Conservation (phyloP, 92 coral and sea anemone species). For the Zoanthus solanderi region DNA sequence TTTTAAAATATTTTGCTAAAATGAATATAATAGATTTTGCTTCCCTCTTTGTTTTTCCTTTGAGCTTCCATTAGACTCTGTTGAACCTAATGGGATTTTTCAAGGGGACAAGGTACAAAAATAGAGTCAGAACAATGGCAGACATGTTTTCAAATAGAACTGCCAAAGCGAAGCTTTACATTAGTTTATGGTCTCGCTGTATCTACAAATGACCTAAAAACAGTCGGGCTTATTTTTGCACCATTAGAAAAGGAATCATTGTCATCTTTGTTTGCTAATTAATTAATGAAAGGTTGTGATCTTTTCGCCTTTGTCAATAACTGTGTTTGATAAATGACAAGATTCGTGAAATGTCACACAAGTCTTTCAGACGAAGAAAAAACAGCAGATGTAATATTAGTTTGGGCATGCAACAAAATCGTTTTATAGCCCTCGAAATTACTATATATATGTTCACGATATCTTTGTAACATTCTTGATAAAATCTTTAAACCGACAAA, state of each 20-base stretch:
- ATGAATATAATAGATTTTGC: not conserved
- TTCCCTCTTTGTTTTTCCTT: not conserved
- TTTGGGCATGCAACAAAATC: too few relatives aligned
- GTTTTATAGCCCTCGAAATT: too few relatives aligned
- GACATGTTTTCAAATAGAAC: conserved; percentile 1
- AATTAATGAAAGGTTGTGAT: not conserved
- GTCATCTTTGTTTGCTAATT: not conserved
- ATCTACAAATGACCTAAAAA: conserved; percentile 5
- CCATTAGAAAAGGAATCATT: conserved; percentile 18
- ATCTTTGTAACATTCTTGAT: too few relatives aligned
- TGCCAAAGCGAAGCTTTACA: not conserved
- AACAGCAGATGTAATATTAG: too few relatives aligned
- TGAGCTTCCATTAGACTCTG: conserved; percentile 27
- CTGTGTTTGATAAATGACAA: too few relatives aligned
- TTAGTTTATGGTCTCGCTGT: not conserved
- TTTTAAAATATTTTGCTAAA: conserved; percentile 18
- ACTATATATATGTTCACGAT: too few relatives aligned
- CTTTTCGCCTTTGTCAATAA: conserved; percentile 13
- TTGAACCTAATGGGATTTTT: conserved; percentile 30
- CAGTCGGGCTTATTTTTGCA: not conserved
- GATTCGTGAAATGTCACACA: too few relatives aligned
- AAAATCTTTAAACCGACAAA: too few relatives aligned
- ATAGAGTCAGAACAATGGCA: conserved; percentile 10
- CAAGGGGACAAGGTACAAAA: conserved; percentile 6
- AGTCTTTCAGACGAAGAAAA: too few relatives aligned